Evolutionary conservation across 2,888 invertebrate species (phyloP), one percentile per base, ranked within the genome.

Genomic region (Erpobdella octoculata): DNA sequence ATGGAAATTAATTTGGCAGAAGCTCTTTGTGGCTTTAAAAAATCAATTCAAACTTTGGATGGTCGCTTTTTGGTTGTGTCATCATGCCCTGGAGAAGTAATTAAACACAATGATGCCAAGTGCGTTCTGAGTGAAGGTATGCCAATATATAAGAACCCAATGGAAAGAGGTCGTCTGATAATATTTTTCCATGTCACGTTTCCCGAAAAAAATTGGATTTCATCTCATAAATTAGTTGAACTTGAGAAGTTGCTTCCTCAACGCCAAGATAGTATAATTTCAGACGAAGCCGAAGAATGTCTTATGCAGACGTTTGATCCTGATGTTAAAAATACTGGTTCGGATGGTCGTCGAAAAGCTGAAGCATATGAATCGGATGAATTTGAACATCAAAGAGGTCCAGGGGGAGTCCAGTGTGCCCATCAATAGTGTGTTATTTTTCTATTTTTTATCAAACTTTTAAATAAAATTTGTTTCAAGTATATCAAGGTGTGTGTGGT

Each of bases 11-110:
- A 91, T 80, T 85, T 98, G 70, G 91, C 92, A 1, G 97, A 98
- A 83, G 89, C 96, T 0, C 85, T 98, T 38, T 97, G 96, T 83
- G 97, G 97, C 37, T 96, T 95, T 86, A 91, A 92, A 80, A 92
- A 91, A 81, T 89, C 89, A 15, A 87, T 98, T 74, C 87, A 88
- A 75, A 96, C 96, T 15, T 85, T 97, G 71, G 97, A 98, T 82
- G 89, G 90, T 76, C 87, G 97, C 78, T 71, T 65, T 82, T 87
- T 98, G 77, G 88, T 94, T 69, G 88, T 96, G 76, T 89, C 91
- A 46, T 87, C 89, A 36, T 84, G 88, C 84, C 88, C 96, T 84
- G 96, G 96, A 53, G 92, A 94, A 83, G 90, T 97, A 0, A 89
- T 91, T 66, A 91, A 92, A 82, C 91, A 93, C 81, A 91, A 89